phyloP scores from a whole-genome alignment of 2,888 invertebrate species.

The Chironomus riparius region DNA sequence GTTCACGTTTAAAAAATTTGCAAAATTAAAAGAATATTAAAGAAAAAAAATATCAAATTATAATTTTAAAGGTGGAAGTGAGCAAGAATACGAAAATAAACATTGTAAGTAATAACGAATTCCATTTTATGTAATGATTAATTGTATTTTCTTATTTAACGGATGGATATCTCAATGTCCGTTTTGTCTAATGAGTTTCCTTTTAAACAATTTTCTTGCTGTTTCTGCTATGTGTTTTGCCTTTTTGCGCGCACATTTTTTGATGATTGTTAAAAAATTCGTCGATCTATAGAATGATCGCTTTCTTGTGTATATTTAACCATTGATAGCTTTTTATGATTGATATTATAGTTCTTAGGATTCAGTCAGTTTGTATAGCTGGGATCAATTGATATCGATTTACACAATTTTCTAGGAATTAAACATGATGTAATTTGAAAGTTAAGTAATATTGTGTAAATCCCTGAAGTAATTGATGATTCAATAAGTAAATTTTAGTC shows the following conservation, averaged over 20 bases:
- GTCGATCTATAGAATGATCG: too few species aligned
- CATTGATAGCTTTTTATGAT: too few species aligned
- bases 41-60: background rate
- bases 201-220: background rate
- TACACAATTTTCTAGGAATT: too few species aligned
- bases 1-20: background rate
- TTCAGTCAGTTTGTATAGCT: too few species aligned
- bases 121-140: background rate
- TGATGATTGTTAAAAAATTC: too few species aligned
- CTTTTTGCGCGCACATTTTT: background rate
- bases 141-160: background rate
- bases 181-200: constrained; percentile 1
- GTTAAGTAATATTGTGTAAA: too few species aligned
- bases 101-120: background rate
- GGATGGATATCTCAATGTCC: background rate
- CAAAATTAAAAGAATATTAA: background rate
- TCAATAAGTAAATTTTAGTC: too few species aligned
- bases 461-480: too few species aligned
- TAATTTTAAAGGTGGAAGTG: background rate
- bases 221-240: background rate
- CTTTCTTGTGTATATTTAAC: too few species aligned
- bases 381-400: too few species aligned
- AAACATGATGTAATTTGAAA: too few species aligned
- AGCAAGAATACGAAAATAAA: background rate
- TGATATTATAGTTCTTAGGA: too few species aligned